Percentiles rank a stretch among this genome's conserved stretches.
Conservation (phyloP, 2,113 vertebrate species). For the Xenopus laevis region DNA sequence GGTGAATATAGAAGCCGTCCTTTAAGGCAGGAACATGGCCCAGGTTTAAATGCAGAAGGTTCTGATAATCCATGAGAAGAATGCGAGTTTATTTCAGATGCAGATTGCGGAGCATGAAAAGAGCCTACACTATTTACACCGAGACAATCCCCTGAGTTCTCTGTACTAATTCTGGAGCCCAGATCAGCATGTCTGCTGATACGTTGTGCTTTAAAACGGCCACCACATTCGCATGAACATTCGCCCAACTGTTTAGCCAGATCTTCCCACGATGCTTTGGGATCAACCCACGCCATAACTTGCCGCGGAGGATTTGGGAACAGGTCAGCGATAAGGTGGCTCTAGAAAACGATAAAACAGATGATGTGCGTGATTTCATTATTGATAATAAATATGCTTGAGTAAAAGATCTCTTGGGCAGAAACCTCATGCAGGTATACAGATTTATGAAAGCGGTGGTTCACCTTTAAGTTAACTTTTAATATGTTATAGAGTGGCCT, state of each 20-base stretch:
- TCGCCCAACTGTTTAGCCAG: slow-evolving; percentile 66
- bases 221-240: not conserved
- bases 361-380: too few relatives aligned
- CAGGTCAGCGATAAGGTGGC: not conserved
- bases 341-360: not conserved
- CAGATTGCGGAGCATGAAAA: not conserved
- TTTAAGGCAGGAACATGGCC: not conserved
- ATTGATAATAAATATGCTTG: too few relatives aligned
- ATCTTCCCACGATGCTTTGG: slow-evolving; percentile 66
- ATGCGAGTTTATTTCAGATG: not conserved
- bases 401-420: too few relatives aligned
- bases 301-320: slow-evolving; percentile 61
- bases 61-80: not conserved
- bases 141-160: too few relatives aligned
- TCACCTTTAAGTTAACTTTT: too few relatives aligned
- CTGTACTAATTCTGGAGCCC: too few relatives aligned
- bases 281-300: slow-evolving; percentile 72
- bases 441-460: too few relatives aligned
- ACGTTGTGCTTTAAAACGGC: too few relatives aligned
- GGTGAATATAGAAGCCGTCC: not conserved
- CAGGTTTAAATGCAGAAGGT: not conserved
- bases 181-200: too few relatives aligned
- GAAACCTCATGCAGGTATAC: too few relatives aligned
- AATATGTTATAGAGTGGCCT: too few relatives aligned
- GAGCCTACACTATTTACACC: too few relatives aligned